Percentiles rank a stretch among this genome's conserved stretches.
Conservation (phyloP, 2,888 invertebrate genomes). For the Campaea margaritaria region DNA sequence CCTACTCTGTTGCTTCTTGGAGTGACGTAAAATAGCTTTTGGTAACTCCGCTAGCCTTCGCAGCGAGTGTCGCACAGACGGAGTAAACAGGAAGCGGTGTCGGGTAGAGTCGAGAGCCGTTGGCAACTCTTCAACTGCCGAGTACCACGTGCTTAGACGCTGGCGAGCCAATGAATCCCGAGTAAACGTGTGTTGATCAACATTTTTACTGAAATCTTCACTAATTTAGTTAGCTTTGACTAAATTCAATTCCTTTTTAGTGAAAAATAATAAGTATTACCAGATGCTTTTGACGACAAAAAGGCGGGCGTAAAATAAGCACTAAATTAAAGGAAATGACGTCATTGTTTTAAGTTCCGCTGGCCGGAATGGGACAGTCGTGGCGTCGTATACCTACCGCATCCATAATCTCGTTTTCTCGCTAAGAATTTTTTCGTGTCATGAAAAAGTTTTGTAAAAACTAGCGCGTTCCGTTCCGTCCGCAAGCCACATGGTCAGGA, state of each 20-base stretch:
- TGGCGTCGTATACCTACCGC: neutral
- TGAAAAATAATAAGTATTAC: too few relatives aligned
- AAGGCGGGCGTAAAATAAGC: too few relatives aligned
- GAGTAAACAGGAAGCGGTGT: slow-evolving; percentile 78
- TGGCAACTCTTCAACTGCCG: slow-evolving; percentile 75
- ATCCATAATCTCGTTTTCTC: slow-evolving; percentile 40
- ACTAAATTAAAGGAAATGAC: neutral
- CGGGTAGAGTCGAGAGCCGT: slow-evolving; percentile 61
- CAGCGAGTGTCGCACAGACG: slow-evolving; percentile 51
- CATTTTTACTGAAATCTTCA: slow-evolving; percentile 7
- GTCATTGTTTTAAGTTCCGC: slow-evolving; percentile 15
- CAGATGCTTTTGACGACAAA: too few relatives aligned
- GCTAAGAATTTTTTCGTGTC: slow-evolving; percentile 54
- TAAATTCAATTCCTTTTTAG: too few relatives aligned
- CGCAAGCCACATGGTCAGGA: slow-evolving; percentile 72
- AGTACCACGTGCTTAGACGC: slow-evolving; percentile 58
- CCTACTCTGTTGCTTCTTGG: slow-evolving; percentile 10
- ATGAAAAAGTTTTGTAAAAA: slow-evolving; percentile 57
- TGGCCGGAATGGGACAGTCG: slow-evolving; percentile 3
- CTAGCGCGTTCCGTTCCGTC: slow-evolving; percentile 63
- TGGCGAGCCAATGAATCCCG: neutral
- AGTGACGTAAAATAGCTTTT: slow-evolving; percentile 26
- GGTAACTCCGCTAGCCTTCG: slow-evolving; percentile 22
- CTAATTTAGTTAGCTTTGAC: neutral
- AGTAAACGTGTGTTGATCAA: slow-evolving; percentile 1